phyloP scores from a whole-genome alignment of 2,113 vertebrate genomes.

The Sciurus niger region DNA sequence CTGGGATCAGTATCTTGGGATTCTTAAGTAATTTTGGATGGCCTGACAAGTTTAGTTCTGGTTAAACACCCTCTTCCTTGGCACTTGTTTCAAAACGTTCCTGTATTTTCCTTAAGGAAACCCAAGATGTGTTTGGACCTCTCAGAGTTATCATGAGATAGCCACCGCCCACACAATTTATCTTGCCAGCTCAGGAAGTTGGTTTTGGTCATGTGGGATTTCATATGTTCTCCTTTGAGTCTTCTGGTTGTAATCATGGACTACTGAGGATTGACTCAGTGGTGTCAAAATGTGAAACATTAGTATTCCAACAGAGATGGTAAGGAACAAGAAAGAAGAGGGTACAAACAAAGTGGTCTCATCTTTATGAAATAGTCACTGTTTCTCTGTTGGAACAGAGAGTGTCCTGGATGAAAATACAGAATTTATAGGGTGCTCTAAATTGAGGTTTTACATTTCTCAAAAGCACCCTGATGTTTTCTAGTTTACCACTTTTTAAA shows the following conservation, averaged over 20 bases:
- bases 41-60: not conserved
- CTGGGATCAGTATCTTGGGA: not conserved
- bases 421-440: not conserved
- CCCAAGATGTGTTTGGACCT: not conserved
- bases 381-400: not conserved
- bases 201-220: not conserved
- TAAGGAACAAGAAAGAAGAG: not conserved
- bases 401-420: not conserved
- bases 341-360: not conserved
- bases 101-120: not conserved
- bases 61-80: not conserved
- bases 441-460: not conserved
- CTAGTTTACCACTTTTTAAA: not conserved
- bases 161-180: not conserved
- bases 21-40: not conserved
- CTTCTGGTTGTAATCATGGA: not conserved
- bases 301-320: not conserved
- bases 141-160: not conserved
- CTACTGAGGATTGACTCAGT: too few species aligned
- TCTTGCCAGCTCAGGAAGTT: not conserved
- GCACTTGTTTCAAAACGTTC: not conserved
- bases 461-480: not conserved
- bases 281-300: not conserved
- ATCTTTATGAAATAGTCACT: not conserved
- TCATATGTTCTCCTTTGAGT: not conserved